A percentile compares a stretch with the other conserved stretches of the same genome.
Conservation (phyloP, 2,888 invertebrate species). For the Julus scandinavius region DNA sequence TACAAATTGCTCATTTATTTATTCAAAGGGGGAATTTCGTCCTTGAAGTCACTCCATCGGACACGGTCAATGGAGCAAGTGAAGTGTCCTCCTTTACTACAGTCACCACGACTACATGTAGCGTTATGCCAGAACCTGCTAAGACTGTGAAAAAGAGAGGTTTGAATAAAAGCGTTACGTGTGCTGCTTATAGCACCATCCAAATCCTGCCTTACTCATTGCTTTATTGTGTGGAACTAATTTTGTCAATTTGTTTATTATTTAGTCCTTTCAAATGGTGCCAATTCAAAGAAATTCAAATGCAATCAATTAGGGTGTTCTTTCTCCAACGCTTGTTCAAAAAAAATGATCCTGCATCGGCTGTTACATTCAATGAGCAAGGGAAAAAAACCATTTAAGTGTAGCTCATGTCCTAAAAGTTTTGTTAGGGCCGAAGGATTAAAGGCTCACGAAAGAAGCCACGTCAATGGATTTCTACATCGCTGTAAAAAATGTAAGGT, state of each 20-base stretch:
- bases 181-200: too few relatives aligned
- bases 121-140: background rate
- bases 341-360: conserved; percentile 50
- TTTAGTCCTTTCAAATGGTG: background rate
- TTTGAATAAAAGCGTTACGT: background rate
- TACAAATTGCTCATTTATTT: background rate
- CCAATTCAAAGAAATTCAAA: conserved; percentile 20
- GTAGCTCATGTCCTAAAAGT: background rate
- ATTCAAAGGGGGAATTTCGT: background rate
- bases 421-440: background rate
- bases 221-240: background rate
- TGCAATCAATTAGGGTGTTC: conserved; percentile 33
- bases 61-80: background rate
- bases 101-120: background rate
- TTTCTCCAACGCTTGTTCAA: conserved; percentile 48
- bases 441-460: background rate
- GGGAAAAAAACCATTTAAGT: conserved; percentile 47
- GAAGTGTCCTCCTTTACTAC: conserved; percentile 5
- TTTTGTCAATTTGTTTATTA: background rate
- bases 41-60: background rate
- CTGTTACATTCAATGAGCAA: background rate
- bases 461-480: background rate
- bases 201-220: background rate
- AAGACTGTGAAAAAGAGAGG: background rate
- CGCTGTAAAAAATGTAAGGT: background rate